phyloP scores from a whole-genome alignment of 2,888 invertebrate species.

The Eurytoma adleriae region DNA sequence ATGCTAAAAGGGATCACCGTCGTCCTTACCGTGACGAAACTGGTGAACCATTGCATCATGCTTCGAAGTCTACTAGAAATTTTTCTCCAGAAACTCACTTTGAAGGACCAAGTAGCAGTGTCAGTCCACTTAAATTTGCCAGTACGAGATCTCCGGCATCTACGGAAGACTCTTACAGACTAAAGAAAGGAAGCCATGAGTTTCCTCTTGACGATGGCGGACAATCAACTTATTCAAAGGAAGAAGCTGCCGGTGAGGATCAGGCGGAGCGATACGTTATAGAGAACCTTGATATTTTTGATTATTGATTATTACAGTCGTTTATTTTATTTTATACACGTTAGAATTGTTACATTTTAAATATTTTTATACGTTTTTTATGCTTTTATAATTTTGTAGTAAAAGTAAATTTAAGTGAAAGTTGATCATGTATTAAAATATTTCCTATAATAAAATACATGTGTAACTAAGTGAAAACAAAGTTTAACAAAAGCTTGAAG shows the following conservation, averaged over 20 bases:
- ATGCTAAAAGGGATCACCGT: neutral
- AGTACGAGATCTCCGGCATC: neutral
- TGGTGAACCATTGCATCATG: neutral
- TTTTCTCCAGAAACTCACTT: too few species aligned
- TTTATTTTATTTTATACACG: neutral
- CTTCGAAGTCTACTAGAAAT: neutral
- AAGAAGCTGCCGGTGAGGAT: slow-evolving; percentile 42
- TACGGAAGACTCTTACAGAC: slow-evolving; percentile 31
- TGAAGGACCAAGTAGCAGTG: too few species aligned
- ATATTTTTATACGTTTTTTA: neutral
- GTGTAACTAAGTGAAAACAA: too few species aligned
- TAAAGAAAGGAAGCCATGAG: neutral
- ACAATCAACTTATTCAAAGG: slow-evolving; percentile 8
- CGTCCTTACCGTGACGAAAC: slow-evolving; percentile 41
- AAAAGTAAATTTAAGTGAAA: too few species aligned
- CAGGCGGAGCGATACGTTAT: slow-evolving; percentile 9
- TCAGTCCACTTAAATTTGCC: too few species aligned
- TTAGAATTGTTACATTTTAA: neutral
- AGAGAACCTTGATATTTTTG: slow-evolving; percentile 25
- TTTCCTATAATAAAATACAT: neutral
- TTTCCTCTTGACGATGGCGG: neutral
- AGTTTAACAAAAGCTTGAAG: too few species aligned
- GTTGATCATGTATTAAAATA: neutral
- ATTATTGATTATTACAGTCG: slow-evolving; percentile 10
- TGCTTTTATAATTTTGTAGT: too few species aligned